Evolutionary conservation across 2,797 vertebrate genomes (phyloP), one percentile per base, ranked within the genome.

Genomic region (Huso huso): DNA sequence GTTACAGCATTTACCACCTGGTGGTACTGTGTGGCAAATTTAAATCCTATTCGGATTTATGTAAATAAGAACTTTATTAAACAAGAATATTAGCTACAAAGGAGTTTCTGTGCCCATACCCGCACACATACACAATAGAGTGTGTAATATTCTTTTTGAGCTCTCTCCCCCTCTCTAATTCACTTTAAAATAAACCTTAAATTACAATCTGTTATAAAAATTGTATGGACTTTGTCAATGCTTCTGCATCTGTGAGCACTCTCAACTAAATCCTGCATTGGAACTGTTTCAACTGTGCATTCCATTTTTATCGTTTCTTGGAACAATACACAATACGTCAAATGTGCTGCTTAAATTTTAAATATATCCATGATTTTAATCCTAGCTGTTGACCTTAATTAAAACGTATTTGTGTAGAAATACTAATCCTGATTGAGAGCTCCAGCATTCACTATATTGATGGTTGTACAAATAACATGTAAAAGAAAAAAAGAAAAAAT

Each of bases 361-460:
- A 65, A 69, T 63, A 69, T 69, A 65, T 61, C 62, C 49, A 49
- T 15, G 49, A 59, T 59, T 65, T 69, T 69, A 69, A 69, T 69
- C 62, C 63, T 48, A n/a, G 62, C 67, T 64, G 51, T 69, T 69
- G 68, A 69, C 68, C 68, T 69, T 65, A 69, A 69, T 69, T 65
- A 65, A 65, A 69, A 65, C 63, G 61, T 69, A 58, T 65, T 62
- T 23, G 58, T 37, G 58, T 62, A 51, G 59, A 49, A 13, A 23
- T 51, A 51, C 51, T 68, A 68, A 71, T 68, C 70, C 66, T 57
- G 10, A 55, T 48, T 65, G 13, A 61, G 51, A 55, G 66, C 63
- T 57, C 9, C 11, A 49, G 63, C 66, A 52, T 68, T 71, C 66
- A 65, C 48, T 48, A 68, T 65, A 71, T 71, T 68, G 65, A 68